A percentile compares a stretch with the other conserved stretches of the same genome.
Conservation (phyloP, 2,797 vertebrate genomes). For the Periparus ater region DNA sequence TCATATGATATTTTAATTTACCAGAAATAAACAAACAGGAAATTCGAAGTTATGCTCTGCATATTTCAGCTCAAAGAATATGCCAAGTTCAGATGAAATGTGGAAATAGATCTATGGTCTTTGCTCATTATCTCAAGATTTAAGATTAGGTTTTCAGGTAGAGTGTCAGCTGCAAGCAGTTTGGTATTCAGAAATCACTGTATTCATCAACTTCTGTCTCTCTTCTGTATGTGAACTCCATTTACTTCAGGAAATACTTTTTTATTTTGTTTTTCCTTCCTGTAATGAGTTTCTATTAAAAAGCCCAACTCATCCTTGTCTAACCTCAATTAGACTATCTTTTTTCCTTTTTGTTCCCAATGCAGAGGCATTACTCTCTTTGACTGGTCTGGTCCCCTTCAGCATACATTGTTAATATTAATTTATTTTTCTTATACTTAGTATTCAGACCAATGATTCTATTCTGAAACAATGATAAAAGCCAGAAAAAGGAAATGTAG, state of each 20-base stretch:
- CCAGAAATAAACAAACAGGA: background rate
- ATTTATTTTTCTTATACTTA: background rate
- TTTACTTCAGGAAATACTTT: background rate
- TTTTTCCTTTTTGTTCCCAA: background rate
- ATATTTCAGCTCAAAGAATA: background rate
- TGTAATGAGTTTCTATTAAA: constrained; percentile 9
- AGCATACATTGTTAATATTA: background rate
- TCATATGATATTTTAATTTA: background rate
- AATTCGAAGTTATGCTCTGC: background rate
- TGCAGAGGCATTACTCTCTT: background rate
- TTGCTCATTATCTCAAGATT: background rate
- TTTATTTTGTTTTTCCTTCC: background rate
- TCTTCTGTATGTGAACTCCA: background rate
- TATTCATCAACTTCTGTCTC: background rate
- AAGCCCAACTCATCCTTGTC: background rate
- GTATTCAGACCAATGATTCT: background rate
- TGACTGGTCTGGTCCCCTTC: background rate
- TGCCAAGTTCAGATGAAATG: background rate
- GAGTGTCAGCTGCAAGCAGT: background rate
- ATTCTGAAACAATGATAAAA: constrained; percentile 1
- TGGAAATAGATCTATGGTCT: background rate
- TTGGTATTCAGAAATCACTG: background rate
- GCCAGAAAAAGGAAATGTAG: background rate
- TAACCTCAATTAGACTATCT: background rate
- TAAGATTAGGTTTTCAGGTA: background rate